Evolutionary conservation across 35 echinoderm and acorn worm genomes (phyloP), one percentile per base, ranked within the genome.

Genomic region (Ophiothrix spiculata): DNA sequence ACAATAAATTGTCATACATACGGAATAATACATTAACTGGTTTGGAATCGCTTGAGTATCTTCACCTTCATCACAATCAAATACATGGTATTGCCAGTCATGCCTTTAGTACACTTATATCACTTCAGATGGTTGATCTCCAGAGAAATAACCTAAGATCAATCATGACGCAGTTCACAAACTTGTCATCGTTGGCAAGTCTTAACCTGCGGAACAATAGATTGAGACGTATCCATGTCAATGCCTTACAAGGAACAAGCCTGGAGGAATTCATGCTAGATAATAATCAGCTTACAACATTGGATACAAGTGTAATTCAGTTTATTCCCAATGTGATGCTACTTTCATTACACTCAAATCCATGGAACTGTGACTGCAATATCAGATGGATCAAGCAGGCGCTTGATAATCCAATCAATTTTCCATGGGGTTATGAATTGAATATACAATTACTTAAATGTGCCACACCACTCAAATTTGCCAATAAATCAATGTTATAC

Each of bases 281-380:
- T 74, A 69, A 39, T 60, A 91, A 91, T 35, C 46, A 45, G 29
- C 82, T 91, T 34, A 86, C 34, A 8, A 91, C 89, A 23, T 36
- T 91, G 1, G 23, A 42, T 31, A 36, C 80, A 37, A 49, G 56
- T 13, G 33, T 79, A 21, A 75, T 90, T 63, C n/a, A 38, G 0
- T 38, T 39, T 34, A 56, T 86, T 17, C 82, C 82, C 0, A 63
- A 38, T n/a, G 33, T 91, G 1, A 37, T 33, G 39, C 40, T 42
- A 23, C 37, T 91, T 23, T 80, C 83, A 74, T 32, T 91, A 1
- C 35, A 77, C 33, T n/a, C 56, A 15, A 95, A 95, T 38, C 85
- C 79, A 14, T 95, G 84, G 88, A 37, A 91, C 77, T 95, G 93
- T 81, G 93, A 95, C 64, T 95, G 93, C 45, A 77, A 77, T 13